phyloP scores from a whole-genome alignment of 2,888 invertebrate species.

The Scelioninae gen. 2 region DNA sequence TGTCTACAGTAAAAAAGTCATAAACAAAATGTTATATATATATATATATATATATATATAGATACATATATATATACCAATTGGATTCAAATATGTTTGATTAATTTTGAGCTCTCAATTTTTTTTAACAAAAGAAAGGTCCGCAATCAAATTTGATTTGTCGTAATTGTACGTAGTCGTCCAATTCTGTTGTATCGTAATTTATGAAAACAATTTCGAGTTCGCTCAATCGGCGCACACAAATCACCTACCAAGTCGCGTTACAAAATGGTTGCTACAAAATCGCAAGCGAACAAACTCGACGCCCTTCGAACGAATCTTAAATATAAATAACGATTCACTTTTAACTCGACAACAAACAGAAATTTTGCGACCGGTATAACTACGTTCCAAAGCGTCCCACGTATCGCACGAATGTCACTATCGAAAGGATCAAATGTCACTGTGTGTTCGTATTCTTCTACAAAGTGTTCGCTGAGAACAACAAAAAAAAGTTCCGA shows the following conservation, averaged over 20 bases:
- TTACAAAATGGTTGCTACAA: neutral
- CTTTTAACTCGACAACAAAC: slow-evolving; percentile 27
- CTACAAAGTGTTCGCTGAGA: slow-evolving; percentile 21
- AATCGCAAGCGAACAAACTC: slow-evolving; percentile 1
- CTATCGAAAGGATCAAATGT: slow-evolving; percentile 22
- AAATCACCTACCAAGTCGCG: slow-evolving; percentile 5
- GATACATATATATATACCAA: too few species aligned
- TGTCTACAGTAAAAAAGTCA: too few species aligned
- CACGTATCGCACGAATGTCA: slow-evolving; percentile 31
- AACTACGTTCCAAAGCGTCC: slow-evolving; percentile 40
- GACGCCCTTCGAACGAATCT: slow-evolving; percentile 35
- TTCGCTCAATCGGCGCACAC: slow-evolving; percentile 7
- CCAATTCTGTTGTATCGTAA: slow-evolving; percentile 7
- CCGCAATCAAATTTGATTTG: too few species aligned
- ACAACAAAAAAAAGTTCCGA: slow-evolving; percentile 20
- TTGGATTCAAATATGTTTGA: too few species aligned
- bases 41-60: too few species aligned
- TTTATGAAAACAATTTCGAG: slow-evolving; percentile 3
- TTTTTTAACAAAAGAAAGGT: too few species aligned
- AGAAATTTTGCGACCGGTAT: slow-evolving; percentile 43
- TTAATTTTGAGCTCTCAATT: too few species aligned
- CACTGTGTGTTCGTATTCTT: slow-evolving; percentile 24
- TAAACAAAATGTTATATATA: too few species aligned
- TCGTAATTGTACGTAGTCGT: neutral
- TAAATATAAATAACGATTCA: slow-evolving; percentile 52